phyloP scores from a whole-genome alignment of 2,888 invertebrate genomes.

The Eremobia ochroleuca region DNA sequence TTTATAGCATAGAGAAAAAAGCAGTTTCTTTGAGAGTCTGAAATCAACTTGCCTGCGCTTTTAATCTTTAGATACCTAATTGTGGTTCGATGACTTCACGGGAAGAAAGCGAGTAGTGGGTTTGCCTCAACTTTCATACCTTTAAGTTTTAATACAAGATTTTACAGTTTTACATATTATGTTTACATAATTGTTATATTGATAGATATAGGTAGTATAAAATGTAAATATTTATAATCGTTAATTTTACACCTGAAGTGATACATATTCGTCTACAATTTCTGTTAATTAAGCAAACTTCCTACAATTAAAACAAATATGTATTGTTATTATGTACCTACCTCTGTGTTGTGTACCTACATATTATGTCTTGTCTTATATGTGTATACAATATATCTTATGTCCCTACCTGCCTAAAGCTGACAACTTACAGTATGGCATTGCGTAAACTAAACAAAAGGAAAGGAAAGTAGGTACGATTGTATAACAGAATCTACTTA shows the following conservation, averaged over 20 bases:
- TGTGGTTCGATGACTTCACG: constrained; percentile 2
- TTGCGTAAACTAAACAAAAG: constrained; percentile 40
- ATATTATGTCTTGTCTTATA: background rate
- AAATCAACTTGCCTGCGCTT: background rate
- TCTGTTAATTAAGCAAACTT: constrained; percentile 22
- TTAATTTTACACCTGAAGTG: constrained; percentile 10
- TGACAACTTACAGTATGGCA: constrained; percentile 18
- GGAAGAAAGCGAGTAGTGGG: background rate
- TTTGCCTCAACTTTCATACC: background rate
- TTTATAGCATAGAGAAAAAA: background rate
- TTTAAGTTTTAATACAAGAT: background rate
- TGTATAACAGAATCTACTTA: constrained; percentile 35
- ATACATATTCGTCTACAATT: background rate
- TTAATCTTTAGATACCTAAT: background rate
- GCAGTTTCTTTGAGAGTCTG: background rate
- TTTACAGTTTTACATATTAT: background rate
- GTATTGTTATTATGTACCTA: constrained; percentile 4
- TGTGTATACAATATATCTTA: background rate
- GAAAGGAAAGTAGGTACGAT: constrained; percentile 49
- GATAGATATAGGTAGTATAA: too few species aligned
- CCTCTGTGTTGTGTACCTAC: background rate
- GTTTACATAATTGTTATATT: background rate
- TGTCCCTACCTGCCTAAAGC: background rate
- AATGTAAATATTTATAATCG: constrained; percentile 3
- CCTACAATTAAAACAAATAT: constrained; percentile 10